Conservation (phyloP, 2,888 invertebrate genomes). For the Mylabris sibirica region DNA sequence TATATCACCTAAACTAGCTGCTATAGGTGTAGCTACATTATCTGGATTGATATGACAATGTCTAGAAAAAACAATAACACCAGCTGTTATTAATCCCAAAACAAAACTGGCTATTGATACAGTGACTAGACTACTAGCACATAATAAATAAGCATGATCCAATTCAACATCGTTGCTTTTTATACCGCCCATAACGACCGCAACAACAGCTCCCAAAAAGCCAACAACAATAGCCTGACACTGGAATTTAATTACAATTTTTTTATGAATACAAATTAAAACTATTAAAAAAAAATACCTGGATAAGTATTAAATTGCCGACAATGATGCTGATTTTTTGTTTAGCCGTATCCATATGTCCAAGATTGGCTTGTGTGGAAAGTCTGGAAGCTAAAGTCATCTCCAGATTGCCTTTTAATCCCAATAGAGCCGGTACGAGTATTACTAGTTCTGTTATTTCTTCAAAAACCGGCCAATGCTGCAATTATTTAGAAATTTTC, state of each 20-base stretch:
- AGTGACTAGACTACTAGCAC: conserved; percentile 78
- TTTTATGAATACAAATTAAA: not conserved
- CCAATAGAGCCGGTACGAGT: conserved; percentile 78
- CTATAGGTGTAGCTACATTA: conserved; percentile 82
- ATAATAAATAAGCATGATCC: conserved; percentile 74
- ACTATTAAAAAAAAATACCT: conserved; percentile 61
- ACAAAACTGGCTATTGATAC: conserved; percentile 79
- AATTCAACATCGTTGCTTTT: conserved; percentile 70
- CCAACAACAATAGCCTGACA: conserved; percentile 78
- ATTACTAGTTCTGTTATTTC: conserved; percentile 76
- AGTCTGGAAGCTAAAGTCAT: conserved; percentile 84
- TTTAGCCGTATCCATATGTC: conserved; percentile 74
- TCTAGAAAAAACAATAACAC: conserved; percentile 74
- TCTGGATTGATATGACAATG: conserved; percentile 78
- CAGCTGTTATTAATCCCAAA: conserved; percentile 74
- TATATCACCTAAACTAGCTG: conserved; percentile 81
- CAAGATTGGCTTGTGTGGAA: conserved; percentile 80
- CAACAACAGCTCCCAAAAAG: conserved; percentile 74
- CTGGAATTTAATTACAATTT: conserved; percentile 54
- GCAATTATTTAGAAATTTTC: conserved; percentile 42
- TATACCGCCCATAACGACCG: conserved; percentile 72
- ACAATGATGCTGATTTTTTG: conserved; percentile 73
- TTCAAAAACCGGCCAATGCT: conserved; percentile 78
- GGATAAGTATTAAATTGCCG: conserved; percentile 78
- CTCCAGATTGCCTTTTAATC: conserved; percentile 83